A percentile compares a stretch with the other conserved stretches of the same genome.
Evolutionary conservation across 2,113 vertebrate species (phyloP).

Genomic region (Catharus bicknelli): DNA sequence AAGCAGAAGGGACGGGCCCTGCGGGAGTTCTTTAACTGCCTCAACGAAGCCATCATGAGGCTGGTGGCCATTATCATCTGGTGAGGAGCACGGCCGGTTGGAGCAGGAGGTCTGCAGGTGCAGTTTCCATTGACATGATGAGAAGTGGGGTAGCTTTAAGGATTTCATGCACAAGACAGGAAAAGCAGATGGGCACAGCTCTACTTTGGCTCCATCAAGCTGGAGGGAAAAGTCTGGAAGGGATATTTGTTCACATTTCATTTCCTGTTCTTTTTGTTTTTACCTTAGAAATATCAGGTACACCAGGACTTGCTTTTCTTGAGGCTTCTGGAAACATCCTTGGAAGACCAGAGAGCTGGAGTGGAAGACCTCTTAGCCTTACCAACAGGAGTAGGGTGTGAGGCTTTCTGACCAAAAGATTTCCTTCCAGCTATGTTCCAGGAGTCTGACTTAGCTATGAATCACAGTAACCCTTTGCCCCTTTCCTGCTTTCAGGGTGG

Average conservation of each 20-base stretch:
- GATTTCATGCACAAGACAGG: conserved; percentile 34
- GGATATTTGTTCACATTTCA: conserved; percentile 60
- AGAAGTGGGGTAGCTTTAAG: conserved; percentile 47
- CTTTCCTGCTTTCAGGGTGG: background rate
- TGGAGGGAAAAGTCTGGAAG: conserved; percentile 62
- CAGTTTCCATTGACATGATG: conserved; percentile 59
- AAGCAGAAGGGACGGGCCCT: conserved; percentile 91
- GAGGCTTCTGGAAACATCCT: conserved; percentile 45
- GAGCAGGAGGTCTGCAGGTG: conserved; percentile 61
- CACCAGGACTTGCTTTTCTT: conserved; percentile 29
- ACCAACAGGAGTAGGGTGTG: conserved; percentile 18
- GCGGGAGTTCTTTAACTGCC: conserved; percentile 92
- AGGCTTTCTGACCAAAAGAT: conserved; percentile 33
- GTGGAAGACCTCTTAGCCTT: conserved; percentile 44
- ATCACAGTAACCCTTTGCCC: background rate
- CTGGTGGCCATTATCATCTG: conserved; percentile 97
- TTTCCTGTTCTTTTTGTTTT: conserved; percentile 49
- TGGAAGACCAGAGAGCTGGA: conserved; percentile 56
- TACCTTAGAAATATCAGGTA: conserved; percentile 32
- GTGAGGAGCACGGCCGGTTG: conserved; percentile 76
- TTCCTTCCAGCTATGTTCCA: conserved; percentile 37
- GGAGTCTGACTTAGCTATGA: background rate
- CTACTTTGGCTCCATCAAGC: conserved; percentile 25
- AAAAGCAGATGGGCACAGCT: conserved; percentile 21
- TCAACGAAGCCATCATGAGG: conserved; percentile 97